Base-by-base conservation (phyloP, 2,113 vertebrate species). In the Gobiocypris rarus region DNA sequence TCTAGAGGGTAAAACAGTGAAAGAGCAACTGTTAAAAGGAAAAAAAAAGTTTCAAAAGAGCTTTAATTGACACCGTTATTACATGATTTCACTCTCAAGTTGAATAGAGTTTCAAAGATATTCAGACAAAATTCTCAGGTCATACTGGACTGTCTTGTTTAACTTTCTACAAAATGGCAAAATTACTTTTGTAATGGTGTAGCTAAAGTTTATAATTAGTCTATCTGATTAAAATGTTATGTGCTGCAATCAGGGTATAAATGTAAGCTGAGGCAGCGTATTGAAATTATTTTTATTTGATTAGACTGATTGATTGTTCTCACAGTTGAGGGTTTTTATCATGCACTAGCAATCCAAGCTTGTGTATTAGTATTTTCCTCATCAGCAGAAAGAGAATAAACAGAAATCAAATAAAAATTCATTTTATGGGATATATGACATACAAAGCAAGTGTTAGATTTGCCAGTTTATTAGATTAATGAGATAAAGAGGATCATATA, bases 371-470 rank as follows among this genome's bases (percentile, higher is more conserved):
- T 93, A 89, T 90, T 94, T 92, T 87, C 87, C 94, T 94, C 95
- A 95, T 94, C 94, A 95, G 92, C 91, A 95, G 90, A 83, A 88
- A 92, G 92, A 94, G 93, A 95, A 95, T 95, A 96, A 96, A 94
- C 93, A 91, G 93, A 95, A 94, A 95, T 95, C 89, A 93, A 94
- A 94, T 93, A 95, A 93, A 96, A 96, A 95, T 93, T 95, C 90
- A 93, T 95, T 92, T 93, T 86, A 82, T 87, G 85, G 69, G 87
- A 89, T 89, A 78, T 87, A 84, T 81, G 84, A 82, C 90, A 88
- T 89, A 91, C 83, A 91, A 86, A 93, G 88, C n/a, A 88, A 92
- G 89, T 88, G 65, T 91, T 93, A 86, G 88, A 91, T 90, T 88
- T 92, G 86, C 89, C 78, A 88, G 84, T 93, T 88, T 92, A 90